These are phyloP conservation scores for Gephyroberyx darwinii DNA, from an alignment of 2,797 vertebrate species.

Conservation along the genomic window DNA sequence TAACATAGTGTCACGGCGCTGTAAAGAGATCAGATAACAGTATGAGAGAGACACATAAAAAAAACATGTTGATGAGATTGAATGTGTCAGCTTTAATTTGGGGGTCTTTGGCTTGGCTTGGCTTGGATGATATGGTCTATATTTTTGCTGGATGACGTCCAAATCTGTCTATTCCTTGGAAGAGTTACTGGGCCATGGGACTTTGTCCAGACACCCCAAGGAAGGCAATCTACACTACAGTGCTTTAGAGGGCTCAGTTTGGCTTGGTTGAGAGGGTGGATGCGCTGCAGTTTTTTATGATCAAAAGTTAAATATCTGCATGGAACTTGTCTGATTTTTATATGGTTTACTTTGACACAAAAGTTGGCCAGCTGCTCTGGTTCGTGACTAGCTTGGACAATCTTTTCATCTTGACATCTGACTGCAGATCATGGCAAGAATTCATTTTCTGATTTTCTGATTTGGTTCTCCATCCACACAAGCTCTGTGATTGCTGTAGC, in stretches of 20 bases:
- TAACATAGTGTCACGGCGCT: slow-evolving; percentile 36
- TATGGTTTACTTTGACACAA: slow-evolving; percentile 2
- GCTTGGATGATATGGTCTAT: slow-evolving; percentile 72
- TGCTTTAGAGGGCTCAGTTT: slow-evolving; percentile 59
- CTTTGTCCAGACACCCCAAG: slow-evolving; percentile 75
- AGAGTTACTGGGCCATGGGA: slow-evolving; percentile 76
- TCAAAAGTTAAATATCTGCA: slow-evolving; percentile 53
- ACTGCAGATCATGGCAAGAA: slow-evolving; percentile 7
- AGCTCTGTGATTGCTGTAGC: background rate
- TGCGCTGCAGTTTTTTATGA: slow-evolving; percentile 35
- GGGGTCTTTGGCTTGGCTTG: slow-evolving; percentile 63
- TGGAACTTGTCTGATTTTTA: slow-evolving; percentile 29
- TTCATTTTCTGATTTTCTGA: slow-evolving; percentile 16
- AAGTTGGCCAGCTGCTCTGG: slow-evolving; percentile 24
- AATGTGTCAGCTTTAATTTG: slow-evolving; percentile 80
- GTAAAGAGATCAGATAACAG: slow-evolving; percentile 61
- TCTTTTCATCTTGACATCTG: slow-evolving; percentile 40
- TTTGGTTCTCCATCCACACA: background rate
- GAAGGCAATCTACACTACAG: slow-evolving; percentile 66
- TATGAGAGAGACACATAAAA: slow-evolving; percentile 64
- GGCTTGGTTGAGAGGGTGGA: slow-evolving; percentile 45
- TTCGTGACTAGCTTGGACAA: slow-evolving; percentile 21
- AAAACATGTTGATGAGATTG: slow-evolving; percentile 69
- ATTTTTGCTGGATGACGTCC: slow-evolving; percentile 76
- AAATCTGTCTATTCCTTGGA: slow-evolving; percentile 77